These are phyloP conservation scores for Drosophila cognata DNA, from an alignment of 2,888 invertebrate species.

Conservation along the genomic window DNA sequence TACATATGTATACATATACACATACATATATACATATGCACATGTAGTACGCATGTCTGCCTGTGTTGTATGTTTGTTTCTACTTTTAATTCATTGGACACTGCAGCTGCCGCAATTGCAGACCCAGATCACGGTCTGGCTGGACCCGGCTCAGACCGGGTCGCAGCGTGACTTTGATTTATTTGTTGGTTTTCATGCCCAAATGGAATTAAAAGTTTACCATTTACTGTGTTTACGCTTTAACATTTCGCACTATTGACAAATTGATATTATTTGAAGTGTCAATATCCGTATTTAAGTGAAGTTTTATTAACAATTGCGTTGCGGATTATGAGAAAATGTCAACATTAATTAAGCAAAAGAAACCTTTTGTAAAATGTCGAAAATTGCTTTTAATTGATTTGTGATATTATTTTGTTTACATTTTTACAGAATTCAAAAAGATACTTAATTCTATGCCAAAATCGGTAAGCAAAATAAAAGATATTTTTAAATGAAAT, in stretches of 20 bases:
- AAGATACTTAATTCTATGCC: too few relatives aligned
- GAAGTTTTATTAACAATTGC: conserved; percentile 58
- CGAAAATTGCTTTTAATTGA: neutral
- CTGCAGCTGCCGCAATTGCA: conserved; percentile 64
- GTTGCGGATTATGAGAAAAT: conserved; percentile 51
- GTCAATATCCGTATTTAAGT: conserved; percentile 52
- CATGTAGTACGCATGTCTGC: conserved; percentile 16
- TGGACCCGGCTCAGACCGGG: conserved; percentile 21
- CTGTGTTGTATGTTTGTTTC: conserved; percentile 48
- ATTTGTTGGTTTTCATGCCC: conserved; percentile 68
- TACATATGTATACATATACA: conserved; percentile 5
- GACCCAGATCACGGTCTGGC: conserved; percentile 21
- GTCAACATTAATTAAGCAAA: conserved; percentile 55
- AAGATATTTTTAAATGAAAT: neutral
- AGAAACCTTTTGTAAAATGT: conserved; percentile 10
- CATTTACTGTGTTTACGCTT: conserved; percentile 45
- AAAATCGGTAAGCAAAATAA: neutral
- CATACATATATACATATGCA: conserved; percentile 6
- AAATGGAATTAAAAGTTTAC: conserved; percentile 78
- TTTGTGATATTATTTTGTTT: neutral
- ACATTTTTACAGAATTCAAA: neutral
- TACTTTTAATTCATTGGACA: conserved; percentile 73
- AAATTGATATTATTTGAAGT: conserved; percentile 74
- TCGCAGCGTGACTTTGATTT: conserved; percentile 71
- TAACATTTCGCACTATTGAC: conserved; percentile 68